Percentiles rank a stretch among this genome's conserved stretches.
Evolutionary conservation across 2,797 vertebrate genomes (phyloP).

Genomic region (Phrynocephalus forsythii): DNA sequence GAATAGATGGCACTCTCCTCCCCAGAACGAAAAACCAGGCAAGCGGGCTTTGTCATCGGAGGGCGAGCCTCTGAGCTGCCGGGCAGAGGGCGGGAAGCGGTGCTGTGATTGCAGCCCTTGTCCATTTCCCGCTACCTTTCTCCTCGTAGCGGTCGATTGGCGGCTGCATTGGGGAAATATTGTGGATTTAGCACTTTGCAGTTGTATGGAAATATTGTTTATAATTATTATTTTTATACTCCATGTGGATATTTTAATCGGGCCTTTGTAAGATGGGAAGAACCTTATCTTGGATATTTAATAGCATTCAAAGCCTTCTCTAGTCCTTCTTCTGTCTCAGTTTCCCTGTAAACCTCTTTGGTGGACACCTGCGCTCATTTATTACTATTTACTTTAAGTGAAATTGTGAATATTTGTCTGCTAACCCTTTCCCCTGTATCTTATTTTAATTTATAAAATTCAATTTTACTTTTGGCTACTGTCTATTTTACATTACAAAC

Average conservation of each 20-base stretch:
- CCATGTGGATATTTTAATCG: constrained; percentile 80
- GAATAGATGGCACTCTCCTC: too few species aligned
- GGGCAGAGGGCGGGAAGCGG: too few species aligned
- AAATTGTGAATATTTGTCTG: constrained; percentile 80
- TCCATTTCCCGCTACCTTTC: too few species aligned
- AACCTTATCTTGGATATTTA: constrained; percentile 20
- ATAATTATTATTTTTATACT: constrained; percentile 76
- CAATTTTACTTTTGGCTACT: constrained; percentile 63
- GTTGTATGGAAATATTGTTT: constrained; percentile 77
- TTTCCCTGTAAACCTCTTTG: constrained; percentile 39
- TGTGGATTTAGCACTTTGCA: constrained; percentile 79
- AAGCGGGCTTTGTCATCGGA: too few species aligned
- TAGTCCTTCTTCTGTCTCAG: background rate
- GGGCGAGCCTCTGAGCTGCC: constrained; percentile 7
- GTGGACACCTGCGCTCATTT: constrained; percentile 74
- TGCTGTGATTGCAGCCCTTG: background rate
- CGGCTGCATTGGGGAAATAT: background rate
- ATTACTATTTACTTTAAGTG: constrained; percentile 73
- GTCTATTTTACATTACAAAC: constrained; percentile 18
- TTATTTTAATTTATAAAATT: constrained; percentile 84
- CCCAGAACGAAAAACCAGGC: too few species aligned
- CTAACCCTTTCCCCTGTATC: constrained; percentile 69
- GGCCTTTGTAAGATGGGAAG: constrained; percentile 30
- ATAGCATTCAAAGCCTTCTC: constrained; percentile 55
- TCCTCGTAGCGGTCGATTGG: too few species aligned